Conservation (phyloP, 2,797 vertebrate genomes). For the Parotocinclus haroldoi region DNA sequence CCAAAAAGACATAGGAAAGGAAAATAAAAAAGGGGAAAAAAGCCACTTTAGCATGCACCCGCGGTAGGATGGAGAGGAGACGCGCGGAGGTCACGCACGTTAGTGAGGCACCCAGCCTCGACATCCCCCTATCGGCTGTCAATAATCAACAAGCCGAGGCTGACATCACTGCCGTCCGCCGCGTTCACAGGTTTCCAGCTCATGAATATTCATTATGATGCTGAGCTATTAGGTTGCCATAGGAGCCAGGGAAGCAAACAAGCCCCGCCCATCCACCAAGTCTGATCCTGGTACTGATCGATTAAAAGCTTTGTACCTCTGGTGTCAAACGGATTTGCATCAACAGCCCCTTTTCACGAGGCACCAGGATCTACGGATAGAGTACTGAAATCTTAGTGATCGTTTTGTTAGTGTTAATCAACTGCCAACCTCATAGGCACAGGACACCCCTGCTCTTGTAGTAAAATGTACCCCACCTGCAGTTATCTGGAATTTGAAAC, state of each 20-base stretch:
- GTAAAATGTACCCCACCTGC: too few species aligned
- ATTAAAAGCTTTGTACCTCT: conserved; percentile 24
- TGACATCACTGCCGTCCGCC: conserved; percentile 83
- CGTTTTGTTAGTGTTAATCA: neutral
- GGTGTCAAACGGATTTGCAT: conserved; percentile 16
- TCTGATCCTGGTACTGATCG: conserved; percentile 11
- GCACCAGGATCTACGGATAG: neutral
- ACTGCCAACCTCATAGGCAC: too few species aligned
- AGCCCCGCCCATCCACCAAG: conserved; percentile 75
- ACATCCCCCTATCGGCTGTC: conserved; percentile 57
- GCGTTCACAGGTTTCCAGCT: conserved; percentile 75
- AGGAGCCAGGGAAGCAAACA: conserved; percentile 84
- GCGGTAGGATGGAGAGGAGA: conserved; percentile 55
- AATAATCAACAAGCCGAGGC: conserved; percentile 63
- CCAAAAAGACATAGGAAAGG: conserved; percentile 51
- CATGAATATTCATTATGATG: conserved; percentile 93
- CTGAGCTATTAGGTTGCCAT: conserved; percentile 91
- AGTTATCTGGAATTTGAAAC: too few species aligned
- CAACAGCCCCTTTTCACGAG: conserved; percentile 1
- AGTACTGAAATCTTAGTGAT: neutral
- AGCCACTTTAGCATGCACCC: conserved; percentile 48
- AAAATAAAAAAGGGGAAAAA: conserved; percentile 58
- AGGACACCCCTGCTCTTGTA: too few species aligned
- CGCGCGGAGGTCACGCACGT: conserved; percentile 66
- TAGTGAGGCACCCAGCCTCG: conserved; percentile 59